Base-by-base conservation (phyloP, 2,113 vertebrate species). In the Bos indicus region DNA sequence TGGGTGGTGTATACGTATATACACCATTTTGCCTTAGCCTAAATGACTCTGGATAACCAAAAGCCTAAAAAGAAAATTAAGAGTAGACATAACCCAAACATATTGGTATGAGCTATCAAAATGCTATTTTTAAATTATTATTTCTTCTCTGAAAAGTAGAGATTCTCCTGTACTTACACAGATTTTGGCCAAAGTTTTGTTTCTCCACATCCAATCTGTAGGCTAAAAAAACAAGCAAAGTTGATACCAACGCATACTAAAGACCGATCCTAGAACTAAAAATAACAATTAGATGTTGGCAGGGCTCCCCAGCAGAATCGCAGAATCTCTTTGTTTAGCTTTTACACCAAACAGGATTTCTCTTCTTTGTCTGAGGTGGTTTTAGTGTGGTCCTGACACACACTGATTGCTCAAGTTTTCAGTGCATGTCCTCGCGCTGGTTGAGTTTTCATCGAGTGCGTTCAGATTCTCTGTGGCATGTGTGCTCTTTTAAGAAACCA, bases 81-180 rank as follows among this genome's bases (percentile, higher is more conserved):
- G 21, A 56, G 86, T 95, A 97, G 96, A 98, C 93, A 59, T 97
- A 95, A 97, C 71, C 78, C 57, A 97, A 95, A 86, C 48, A 83
- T 93, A 94, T n/a, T 95, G 93, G 96, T 92, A 97, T 98, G 95
- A 90, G 56, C 48, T 96, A 90, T 95, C 93, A 97, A 97, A 98
- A 97, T 96, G 97, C 80, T 94, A 81, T 94, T 97, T 95, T 97
- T 43, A 94, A 96, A 86, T 97, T 97, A 94, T 92, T 91, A 90
- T 93, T 96, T 96, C 56, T 95, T 95, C 86, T 85, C 77, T 93
- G 48, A 88, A 43, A 88, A 60, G 81, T 74, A 59, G 88, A 94
- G 91, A 95, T 96, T 97, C 95, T 97, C 86, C 81, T 62, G 57
- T 82, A 60, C 84, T 97, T 95, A 89, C 25, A 93, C 36, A 92